Evolutionary conservation across 2,113 vertebrate genomes (phyloP).

Genomic region (Puma concolor): DNA sequence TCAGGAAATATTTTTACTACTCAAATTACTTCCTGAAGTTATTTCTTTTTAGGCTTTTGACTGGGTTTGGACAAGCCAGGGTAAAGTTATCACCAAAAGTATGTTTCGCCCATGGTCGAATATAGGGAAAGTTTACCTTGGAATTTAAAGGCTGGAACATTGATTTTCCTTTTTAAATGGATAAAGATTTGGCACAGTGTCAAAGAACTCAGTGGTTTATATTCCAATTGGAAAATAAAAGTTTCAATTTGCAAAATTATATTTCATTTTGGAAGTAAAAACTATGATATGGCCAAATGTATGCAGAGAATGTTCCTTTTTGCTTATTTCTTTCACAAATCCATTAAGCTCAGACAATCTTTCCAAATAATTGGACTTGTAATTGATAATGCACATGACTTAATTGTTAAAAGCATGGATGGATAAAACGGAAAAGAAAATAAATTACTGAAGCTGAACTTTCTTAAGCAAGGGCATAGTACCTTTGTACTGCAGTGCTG

Average conservation of each 20-base stretch:
- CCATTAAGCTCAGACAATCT: neutral
- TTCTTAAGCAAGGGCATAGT: neutral
- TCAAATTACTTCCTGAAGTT: constrained; percentile 16
- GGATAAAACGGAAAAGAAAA: neutral
- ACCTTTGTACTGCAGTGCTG: neutral
- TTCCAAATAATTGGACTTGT: neutral
- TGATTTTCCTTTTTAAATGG: constrained; percentile 74
- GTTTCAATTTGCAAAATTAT: constrained; percentile 54
- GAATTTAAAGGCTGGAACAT: constrained; percentile 56
- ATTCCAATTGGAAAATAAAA: constrained; percentile 64
- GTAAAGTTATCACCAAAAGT: constrained; percentile 67
- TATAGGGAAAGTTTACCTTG: constrained; percentile 70
- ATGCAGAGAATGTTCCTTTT: neutral
- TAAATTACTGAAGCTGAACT: neutral
- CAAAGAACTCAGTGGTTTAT: constrained; percentile 56
- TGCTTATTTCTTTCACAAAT: constrained; percentile 6
- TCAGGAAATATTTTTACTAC: constrained; percentile 72
- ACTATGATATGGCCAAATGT: neutral
- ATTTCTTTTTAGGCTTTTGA: constrained; percentile 68
- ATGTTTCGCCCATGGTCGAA: constrained; percentile 42
- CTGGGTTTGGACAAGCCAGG: constrained; percentile 66
- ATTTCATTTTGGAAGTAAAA: constrained; percentile 29
- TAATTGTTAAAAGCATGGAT: neutral
- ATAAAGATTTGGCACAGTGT: constrained; percentile 62
- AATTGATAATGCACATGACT: neutral